A percentile compares a stretch with the other conserved stretches of the same genome.
Evolutionary conservation across 2,797 vertebrate species (phyloP).

Genomic region (Sebastolobus alascanus): DNA sequence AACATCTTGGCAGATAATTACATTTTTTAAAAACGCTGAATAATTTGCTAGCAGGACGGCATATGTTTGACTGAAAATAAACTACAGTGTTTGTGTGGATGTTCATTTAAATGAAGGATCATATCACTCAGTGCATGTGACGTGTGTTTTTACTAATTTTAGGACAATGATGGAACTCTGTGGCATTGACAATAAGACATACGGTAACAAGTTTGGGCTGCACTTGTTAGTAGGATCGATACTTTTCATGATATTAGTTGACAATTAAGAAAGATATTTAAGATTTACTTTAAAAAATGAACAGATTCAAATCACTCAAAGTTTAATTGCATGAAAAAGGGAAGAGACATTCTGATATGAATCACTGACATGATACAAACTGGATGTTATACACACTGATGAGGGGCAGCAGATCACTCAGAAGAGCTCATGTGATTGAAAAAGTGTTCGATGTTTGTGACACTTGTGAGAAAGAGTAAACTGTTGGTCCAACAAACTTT

Average conservation of each 20-base stretch:
- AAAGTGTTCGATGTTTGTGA: conserved; percentile 29
- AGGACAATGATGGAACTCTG: background rate
- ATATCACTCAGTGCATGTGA: background rate
- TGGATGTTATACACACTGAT: background rate
- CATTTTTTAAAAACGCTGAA: too few species aligned
- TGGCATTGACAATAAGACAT: background rate
- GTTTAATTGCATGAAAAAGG: background rate
- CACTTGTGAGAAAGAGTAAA: conserved; percentile 59
- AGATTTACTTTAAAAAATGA: background rate
- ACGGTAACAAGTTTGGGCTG: background rate
- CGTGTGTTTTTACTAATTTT: background rate
- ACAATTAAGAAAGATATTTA: background rate
- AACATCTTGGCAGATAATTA: background rate
- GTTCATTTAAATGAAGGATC: background rate
- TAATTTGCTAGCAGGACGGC: background rate
- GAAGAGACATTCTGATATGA: background rate
- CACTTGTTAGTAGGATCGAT: background rate
- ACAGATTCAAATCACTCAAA: background rate
- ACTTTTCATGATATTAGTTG: background rate
- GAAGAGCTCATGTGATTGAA: background rate
- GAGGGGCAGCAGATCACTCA: background rate
- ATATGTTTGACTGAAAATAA: background rate
- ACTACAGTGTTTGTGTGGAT: rapidly evolving
- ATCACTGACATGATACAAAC: background rate
- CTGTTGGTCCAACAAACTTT: conserved; percentile 70